Base-by-base conservation (phyloP, 2,888 invertebrate genomes). In the Platycnemis pennipes region DNA sequence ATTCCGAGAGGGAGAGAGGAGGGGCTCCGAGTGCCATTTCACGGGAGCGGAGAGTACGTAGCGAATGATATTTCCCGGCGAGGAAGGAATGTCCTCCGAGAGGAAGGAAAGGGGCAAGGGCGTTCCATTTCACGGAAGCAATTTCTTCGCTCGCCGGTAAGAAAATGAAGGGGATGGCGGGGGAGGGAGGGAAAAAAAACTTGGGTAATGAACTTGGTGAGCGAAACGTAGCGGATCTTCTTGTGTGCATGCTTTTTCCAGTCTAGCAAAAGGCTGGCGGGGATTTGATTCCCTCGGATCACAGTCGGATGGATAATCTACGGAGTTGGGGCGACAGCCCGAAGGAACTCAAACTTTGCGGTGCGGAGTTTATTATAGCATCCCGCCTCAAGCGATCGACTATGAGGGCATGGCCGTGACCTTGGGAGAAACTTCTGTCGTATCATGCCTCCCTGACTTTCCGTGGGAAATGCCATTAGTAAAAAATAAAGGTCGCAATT, bases 51-150 rank as follows among this genome's bases (percentile, higher is more conserved):
- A 77, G 26, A 16, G 63, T 63, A n/a, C 63, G 26, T 22, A 77
- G 77, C 37, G 37, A 77, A 77, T 37, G 11, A 37, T 26, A 77
- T 77, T 77, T 77, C 26, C 13, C 13, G 13, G 22, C 77, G 77
- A 13, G 77, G 77, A 77, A 0, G 37, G 37, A 77, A 77, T 37
- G 77, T 37, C 77, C 77, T 37, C 77, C 11, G 37, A 31, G 77
- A 77, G 19, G 0, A 13, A 26, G n/a, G n/a, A n/a, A n/a, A n/a
- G n/a, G n/a, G n/a, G n/a, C n/a, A n/a, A 37, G 77, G 37, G 77
- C 77, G 37, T 77, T 77, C 31, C 77, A 77, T 31, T 77, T 77
- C 77, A 16, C 31, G 77, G 77, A 77, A 77, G 77, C 77, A 77
- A 77, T 77, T 77, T 31, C 77, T 77, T 77, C 31, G 31, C 11